Percentiles rank a stretch among this genome's conserved stretches.
phyloP scores from a whole-genome alignment of 2,113 vertebrate species.

The Ictalurus furcatus region DNA sequence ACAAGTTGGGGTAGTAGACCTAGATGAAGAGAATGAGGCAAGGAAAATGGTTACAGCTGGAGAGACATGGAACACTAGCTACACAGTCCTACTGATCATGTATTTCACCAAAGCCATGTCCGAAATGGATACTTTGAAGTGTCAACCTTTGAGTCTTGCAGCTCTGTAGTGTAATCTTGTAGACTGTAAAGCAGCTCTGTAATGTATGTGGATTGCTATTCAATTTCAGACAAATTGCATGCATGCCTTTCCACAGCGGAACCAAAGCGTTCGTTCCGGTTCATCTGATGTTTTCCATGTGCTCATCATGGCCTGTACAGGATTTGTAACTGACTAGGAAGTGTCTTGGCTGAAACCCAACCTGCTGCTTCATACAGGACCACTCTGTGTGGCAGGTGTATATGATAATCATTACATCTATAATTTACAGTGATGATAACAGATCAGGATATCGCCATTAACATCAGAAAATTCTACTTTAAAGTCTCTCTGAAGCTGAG shows the following conservation, averaged over 20 bases:
- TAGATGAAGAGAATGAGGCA: neutral
- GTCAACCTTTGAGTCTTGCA: neutral
- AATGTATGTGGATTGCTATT: neutral
- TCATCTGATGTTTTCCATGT: constrained; percentile 15
- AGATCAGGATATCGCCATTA: neutral
- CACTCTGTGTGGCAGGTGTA: neutral
- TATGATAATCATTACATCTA: constrained; percentile 4
- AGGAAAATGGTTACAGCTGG: neutral
- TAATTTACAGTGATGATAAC: constrained; percentile 10
- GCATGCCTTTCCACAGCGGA: constrained; percentile 2
- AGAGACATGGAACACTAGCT: neutral
- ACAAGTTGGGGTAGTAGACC: neutral
- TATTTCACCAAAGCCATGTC: neutral
- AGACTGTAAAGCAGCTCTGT: neutral
- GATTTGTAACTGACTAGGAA: constrained; percentile 2
- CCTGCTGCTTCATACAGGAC: neutral
- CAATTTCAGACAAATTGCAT: neutral
- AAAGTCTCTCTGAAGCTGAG: neutral
- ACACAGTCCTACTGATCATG: neutral
- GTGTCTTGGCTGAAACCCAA: neutral
- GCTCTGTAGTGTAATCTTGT: neutral
- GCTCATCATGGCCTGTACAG: neutral
- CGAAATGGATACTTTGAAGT: neutral
- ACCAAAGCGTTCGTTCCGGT: neutral
- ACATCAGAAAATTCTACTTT: neutral